phyloP scores from a whole-genome alignment of 2,888 invertebrate genomes.

The Atherix ibis region DNA sequence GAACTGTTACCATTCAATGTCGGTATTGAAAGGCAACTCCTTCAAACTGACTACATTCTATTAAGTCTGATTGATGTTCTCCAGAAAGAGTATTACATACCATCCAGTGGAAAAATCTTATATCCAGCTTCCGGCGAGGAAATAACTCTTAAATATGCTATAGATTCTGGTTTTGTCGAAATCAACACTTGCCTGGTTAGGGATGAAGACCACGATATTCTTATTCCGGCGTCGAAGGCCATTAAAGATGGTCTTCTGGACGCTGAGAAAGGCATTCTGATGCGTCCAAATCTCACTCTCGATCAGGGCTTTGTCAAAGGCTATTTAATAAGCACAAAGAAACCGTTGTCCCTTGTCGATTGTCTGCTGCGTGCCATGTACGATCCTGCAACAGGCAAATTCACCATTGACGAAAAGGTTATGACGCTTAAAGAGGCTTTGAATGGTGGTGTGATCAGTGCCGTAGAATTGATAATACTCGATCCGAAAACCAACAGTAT shows the following conservation, averaged over 20 bases:
- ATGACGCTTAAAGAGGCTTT: constrained; percentile 55
- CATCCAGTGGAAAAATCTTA: constrained; percentile 55
- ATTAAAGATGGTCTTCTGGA: constrained; percentile 54
- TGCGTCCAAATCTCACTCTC: constrained; percentile 51
- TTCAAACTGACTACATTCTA: constrained; percentile 53
- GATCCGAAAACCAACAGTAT: constrained; percentile 68
- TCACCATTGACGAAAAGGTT: constrained; percentile 49
- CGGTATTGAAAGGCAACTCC: constrained; percentile 51
- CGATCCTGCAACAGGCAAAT: constrained; percentile 54
- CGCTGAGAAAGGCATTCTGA: constrained; percentile 49
- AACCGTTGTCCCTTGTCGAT: constrained; percentile 71
- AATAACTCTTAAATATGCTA: constrained; percentile 59
- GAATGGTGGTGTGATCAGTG: constrained; percentile 55
- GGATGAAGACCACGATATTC: constrained; percentile 50
- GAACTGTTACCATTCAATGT: constrained; percentile 51
- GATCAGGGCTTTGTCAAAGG: constrained; percentile 70
- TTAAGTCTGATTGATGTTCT: constrained; percentile 60
- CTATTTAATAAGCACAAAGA: constrained; percentile 58
- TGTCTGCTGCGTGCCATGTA: constrained; percentile 67
- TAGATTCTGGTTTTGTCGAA: constrained; percentile 55
- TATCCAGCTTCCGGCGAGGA: constrained; percentile 61
- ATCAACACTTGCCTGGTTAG: constrained; percentile 54
- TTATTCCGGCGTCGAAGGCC: constrained; percentile 53
- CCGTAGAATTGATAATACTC: constrained; percentile 58
- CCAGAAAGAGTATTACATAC: constrained; percentile 59